Percentiles rank a stretch among this genome's conserved stretches.
These are phyloP conservation scores for Ochotona princeps DNA, from an alignment of 2,113 vertebrate genomes.

Conservation along the genomic window DNA sequence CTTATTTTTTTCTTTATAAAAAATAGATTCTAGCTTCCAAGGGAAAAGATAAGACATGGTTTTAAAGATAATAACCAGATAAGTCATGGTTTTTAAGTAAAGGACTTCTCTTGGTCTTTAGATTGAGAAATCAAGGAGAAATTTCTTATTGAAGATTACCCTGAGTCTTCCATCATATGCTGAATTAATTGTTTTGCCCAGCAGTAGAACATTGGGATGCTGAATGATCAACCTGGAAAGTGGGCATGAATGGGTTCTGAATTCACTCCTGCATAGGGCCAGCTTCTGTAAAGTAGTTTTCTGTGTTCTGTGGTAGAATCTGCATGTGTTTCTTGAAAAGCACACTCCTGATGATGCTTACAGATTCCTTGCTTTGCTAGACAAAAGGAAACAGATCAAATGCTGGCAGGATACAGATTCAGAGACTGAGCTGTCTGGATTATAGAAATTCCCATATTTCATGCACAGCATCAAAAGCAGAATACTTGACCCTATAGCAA, in stretches of 20 bases:
- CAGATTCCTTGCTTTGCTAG: slow-evolving; percentile 23
- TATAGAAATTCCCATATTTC: slow-evolving; percentile 2
- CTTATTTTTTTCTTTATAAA: slow-evolving; percentile 34
- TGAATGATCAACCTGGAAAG: slow-evolving; percentile 7
- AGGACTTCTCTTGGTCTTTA: slow-evolving; percentile 59
- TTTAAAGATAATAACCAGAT: slow-evolving; percentile 64
- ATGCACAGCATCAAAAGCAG: neutral
- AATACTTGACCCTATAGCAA: neutral
- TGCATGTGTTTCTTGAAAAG: neutral
- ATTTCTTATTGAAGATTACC: slow-evolving; percentile 36
- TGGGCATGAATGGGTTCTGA: neutral
- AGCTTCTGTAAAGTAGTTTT: slow-evolving; percentile 25
- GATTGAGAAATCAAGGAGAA: neutral
- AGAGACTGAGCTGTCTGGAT: neutral
- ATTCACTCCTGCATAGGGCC: neutral
- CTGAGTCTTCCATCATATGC: slow-evolving; percentile 1
- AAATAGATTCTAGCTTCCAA: slow-evolving; percentile 53
- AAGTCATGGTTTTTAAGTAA: slow-evolving; percentile 62
- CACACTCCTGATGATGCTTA: neutral
- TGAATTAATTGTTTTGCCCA: neutral
- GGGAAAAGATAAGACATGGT: slow-evolving; percentile 44
- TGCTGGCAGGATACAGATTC: neutral
- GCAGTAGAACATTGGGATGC: slow-evolving; percentile 12
- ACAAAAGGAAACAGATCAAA: slow-evolving; percentile 35
- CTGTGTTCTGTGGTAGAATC: neutral